These are phyloP conservation scores for Eupeodes latifasciatus DNA, from an alignment of 2,888 invertebrate species.

Conservation along the genomic window DNA sequence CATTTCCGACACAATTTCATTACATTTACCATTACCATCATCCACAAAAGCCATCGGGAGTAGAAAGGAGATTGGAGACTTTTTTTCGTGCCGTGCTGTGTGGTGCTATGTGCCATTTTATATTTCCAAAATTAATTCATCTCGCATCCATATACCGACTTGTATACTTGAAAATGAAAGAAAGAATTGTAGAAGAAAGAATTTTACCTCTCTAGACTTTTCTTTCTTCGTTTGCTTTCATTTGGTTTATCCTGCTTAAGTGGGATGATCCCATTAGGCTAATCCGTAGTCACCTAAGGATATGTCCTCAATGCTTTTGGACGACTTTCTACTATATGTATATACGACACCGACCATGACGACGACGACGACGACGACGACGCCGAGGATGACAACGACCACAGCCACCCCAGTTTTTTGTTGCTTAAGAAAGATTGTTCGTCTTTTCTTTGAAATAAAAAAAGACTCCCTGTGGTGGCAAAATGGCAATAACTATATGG, in stretches of 20 bases:
- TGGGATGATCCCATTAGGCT: conserved; percentile 72
- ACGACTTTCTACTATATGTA: neutral
- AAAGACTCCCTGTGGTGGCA: neutral
- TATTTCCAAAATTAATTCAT: conserved; percentile 40
- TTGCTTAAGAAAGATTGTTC: conserved; percentile 44
- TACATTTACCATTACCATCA: neutral
- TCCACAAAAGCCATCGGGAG: neutral
- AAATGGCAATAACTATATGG: conserved; percentile 5
- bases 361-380: neutral
- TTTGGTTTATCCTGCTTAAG: conserved; percentile 50
- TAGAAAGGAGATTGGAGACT: neutral
- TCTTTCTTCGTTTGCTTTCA: conserved; percentile 57
- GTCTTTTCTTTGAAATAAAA: conserved; percentile 27
- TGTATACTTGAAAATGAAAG: neutral
- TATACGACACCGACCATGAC: neutral
- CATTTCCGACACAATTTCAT: conserved; percentile 53
- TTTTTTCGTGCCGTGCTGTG: too few relatives aligned
- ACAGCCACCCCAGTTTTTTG: neutral
- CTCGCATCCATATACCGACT: neutral
- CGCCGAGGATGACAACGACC: neutral
- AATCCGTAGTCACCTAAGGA: conserved; percentile 62
- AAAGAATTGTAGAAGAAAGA: conserved; percentile 3
- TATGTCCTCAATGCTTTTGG: conserved; percentile 57
- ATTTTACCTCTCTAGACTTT: conserved; percentile 1
- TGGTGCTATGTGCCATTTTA: neutral